These are phyloP conservation scores for Acleris emargana DNA, from an alignment of 2,888 invertebrate species.

Conservation along the genomic window DNA sequence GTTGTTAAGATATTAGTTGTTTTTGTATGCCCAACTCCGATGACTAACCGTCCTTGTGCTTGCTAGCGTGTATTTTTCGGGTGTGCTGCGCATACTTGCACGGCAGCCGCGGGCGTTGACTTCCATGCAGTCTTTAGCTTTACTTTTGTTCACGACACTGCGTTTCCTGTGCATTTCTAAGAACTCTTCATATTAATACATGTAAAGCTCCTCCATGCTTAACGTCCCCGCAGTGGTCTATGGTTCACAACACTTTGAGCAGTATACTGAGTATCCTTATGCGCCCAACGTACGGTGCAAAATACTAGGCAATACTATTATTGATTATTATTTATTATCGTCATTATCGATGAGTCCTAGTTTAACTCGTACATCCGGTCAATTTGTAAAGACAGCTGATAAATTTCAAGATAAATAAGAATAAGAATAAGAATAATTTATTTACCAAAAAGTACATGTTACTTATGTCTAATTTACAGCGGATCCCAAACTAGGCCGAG, in stretches of 20 bases:
- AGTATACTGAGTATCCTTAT: too few relatives aligned
- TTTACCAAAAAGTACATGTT: too few relatives aligned
- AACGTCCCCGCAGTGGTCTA: neutral
- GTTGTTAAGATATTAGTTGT: slow-evolving; percentile 13
- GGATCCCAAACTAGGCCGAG: too few relatives aligned
- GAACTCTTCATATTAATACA: slow-evolving; percentile 26
- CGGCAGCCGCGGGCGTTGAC: slow-evolving; percentile 32
- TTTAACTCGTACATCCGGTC: neutral
- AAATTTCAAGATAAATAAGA: neutral
- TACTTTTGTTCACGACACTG: slow-evolving; percentile 20
- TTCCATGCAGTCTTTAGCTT: slow-evolving; percentile 23
- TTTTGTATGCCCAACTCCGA: slow-evolving; percentile 39
- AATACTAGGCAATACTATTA: neutral
- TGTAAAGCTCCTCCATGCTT: slow-evolving; percentile 1
- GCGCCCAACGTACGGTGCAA: neutral
- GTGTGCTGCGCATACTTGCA: slow-evolving; percentile 11
- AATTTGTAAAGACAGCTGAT: slow-evolving; percentile 13
- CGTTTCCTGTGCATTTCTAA: slow-evolving; percentile 34
- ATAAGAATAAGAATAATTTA: too few relatives aligned
- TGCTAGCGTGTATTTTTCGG: slow-evolving; percentile 7
- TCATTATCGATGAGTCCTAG: neutral
- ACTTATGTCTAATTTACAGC: too few relatives aligned
- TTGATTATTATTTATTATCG: neutral
- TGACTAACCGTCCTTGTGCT: slow-evolving; percentile 35
- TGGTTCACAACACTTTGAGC: too few relatives aligned